Percentiles rank a stretch among this genome's conserved stretches.
These are phyloP conservation scores for Amblyraja radiata DNA, from an alignment of 2,797 vertebrate species.

Conservation along the genomic window DNA sequence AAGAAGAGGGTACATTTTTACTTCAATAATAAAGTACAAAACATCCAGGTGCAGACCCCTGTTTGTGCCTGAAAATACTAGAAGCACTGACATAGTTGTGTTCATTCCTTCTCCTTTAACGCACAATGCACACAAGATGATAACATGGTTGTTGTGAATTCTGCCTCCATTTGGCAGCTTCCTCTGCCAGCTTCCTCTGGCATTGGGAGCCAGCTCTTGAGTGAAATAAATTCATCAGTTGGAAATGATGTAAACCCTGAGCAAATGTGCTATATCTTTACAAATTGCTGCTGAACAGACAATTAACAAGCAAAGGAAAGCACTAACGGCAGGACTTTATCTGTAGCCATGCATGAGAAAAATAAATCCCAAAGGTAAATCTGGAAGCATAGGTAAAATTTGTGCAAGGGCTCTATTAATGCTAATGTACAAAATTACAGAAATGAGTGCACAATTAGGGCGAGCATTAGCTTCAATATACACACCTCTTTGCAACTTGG, in stretches of 20 bases:
- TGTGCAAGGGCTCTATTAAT: neutral
- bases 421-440: slow-evolving; percentile 15
- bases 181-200: neutral
- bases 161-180: neutral
- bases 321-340: neutral
- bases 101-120: neutral
- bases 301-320: neutral
- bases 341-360: neutral
- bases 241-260: neutral
- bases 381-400: neutral
- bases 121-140: neutral
- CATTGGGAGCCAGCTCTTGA: neutral
- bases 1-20: neutral
- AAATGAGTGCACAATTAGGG: slow-evolving; percentile 19
- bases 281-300: neutral
- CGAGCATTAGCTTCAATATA: neutral
- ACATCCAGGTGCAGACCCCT: neutral
- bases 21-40: neutral
- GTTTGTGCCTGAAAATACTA: neutral
- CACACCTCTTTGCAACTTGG: neutral
- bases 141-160: neutral
- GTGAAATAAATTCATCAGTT: neutral
- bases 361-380: slow-evolving; percentile 28
- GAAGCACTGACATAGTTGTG: neutral
- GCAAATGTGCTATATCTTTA: neutral